phyloP scores from a whole-genome alignment of 2,113 vertebrate species.

The Morone chrysops region DNA sequence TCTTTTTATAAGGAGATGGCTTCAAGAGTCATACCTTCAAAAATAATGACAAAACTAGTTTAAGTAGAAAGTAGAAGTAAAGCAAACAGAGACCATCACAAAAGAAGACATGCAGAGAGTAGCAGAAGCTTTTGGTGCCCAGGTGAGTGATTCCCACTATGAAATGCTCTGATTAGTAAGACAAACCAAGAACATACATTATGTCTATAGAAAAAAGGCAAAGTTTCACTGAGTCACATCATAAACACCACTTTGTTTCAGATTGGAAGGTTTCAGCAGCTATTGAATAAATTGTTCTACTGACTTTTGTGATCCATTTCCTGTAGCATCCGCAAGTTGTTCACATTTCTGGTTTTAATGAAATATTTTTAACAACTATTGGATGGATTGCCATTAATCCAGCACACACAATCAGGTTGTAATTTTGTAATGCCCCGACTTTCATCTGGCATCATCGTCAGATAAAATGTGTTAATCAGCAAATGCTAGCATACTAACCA shows the following conservation, averaged over 20 bases:
- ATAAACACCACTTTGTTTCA: background rate
- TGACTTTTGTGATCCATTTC: no score
- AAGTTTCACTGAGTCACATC: slow-evolving; percentile 27
- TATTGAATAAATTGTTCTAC: no score
- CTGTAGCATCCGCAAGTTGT: no score
- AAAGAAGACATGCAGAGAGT: slow-evolving; percentile 57
- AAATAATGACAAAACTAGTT: slow-evolving; percentile 14
- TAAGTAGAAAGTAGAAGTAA: slow-evolving; percentile 24
- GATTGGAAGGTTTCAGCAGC: background rate
- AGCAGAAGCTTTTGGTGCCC: slow-evolving; percentile 16
- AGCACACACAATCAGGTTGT: no score
- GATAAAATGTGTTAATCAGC: background rate
- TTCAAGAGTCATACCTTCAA: slow-evolving; percentile 34
- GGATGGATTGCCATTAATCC: background rate
- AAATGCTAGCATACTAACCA: background rate
- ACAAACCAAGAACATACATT: slow-evolving; percentile 25
- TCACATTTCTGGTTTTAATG: no score
- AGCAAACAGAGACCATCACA: slow-evolving; percentile 39
- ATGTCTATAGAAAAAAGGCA: slow-evolving; percentile 62
- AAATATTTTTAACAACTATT: background rate
- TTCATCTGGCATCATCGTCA: background rate
- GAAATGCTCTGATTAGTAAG: slow-evolving; percentile 34
- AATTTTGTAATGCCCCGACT: background rate
- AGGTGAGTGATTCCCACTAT: slow-evolving; percentile 20
- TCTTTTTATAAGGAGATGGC: slow-evolving; percentile 28